These are phyloP conservation scores for Nephrotoma flavescens DNA, from an alignment of 2,888 invertebrate species.

Conservation along the genomic window DNA sequence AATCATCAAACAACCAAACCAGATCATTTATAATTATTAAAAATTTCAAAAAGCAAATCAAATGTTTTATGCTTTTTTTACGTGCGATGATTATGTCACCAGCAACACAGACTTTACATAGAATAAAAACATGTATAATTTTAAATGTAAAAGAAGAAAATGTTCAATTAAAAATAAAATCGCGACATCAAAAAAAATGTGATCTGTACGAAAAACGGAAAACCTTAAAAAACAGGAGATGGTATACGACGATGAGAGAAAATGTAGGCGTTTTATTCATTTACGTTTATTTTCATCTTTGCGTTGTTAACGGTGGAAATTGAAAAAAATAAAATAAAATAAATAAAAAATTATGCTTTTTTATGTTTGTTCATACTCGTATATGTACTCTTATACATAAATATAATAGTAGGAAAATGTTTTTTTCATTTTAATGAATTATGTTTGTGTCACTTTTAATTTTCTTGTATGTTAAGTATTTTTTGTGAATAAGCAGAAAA, in stretches of 20 bases:
- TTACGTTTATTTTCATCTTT: not conserved
- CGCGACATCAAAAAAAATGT: not conserved
- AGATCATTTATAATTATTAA: not conserved
- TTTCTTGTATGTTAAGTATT: not conserved
- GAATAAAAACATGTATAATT: not conserved
- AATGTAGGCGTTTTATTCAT: not conserved
- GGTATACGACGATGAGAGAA: not conserved
- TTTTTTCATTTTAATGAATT: not conserved
- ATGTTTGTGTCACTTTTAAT: not conserved
- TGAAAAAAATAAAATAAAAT: not conserved
- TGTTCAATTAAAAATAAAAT: not conserved
- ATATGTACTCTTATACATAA: not conserved
- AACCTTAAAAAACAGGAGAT: not conserved
- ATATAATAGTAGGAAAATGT: not conserved
- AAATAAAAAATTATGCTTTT: not conserved
- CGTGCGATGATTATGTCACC: not conserved
- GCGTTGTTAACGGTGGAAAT: not conserved
- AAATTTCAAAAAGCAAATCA: not conserved
- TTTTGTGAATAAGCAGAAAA: not conserved
- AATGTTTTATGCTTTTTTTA: not conserved
- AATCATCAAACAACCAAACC: not conserved
- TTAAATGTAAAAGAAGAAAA: not conserved
- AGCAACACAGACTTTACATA: not conserved
- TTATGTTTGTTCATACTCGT: not conserved
- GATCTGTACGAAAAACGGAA: not conserved